Conservation (phyloP, 2,888 invertebrate species). For the Trissoscelio sp. region DNA sequence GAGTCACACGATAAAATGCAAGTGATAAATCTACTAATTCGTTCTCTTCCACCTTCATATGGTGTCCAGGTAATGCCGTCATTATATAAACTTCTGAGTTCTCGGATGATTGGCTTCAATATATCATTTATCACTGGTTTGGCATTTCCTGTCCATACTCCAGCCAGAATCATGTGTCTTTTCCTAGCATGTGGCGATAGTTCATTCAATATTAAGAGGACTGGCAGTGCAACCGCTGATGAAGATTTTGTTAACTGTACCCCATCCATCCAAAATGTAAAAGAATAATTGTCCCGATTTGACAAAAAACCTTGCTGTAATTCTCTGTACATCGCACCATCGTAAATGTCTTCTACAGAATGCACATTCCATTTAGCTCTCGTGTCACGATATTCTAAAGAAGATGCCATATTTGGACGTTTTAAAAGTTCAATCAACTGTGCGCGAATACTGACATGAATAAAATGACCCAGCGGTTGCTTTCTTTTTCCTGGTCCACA, state of each 20-base stretch:
- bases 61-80: slow-evolving; percentile 19
- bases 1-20: slow-evolving; percentile 34
- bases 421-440: slow-evolving; percentile 1
- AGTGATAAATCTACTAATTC: slow-evolving; percentile 6
- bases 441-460: slow-evolving; percentile 15
- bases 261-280: not conserved
- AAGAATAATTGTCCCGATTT: not conserved
- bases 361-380: slow-evolving; percentile 7
- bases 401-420: slow-evolving; percentile 1
- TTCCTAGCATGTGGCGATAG: slow-evolving; percentile 24
- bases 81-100: slow-evolving; percentile 25
- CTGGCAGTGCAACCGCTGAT: slow-evolving; percentile 8
- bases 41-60: slow-evolving; percentile 6
- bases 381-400: slow-evolving; percentile 24
- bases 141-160: slow-evolving; percentile 42
- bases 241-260: not conserved
- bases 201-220: slow-evolving; percentile 28
- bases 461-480: slow-evolving; percentile 19
- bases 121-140: slow-evolving; percentile 33
- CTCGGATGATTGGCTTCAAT: slow-evolving; percentile 11
- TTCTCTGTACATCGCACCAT: not conserved
- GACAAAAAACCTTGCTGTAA: not conserved
- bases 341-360: slow-evolving; percentile 28
- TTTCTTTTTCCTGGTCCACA: slow-evolving; percentile 24
- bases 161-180: slow-evolving; percentile 25